Conservation (phyloP, 2,797 vertebrate species). For the Neosilurus mollespiculum region DNA sequence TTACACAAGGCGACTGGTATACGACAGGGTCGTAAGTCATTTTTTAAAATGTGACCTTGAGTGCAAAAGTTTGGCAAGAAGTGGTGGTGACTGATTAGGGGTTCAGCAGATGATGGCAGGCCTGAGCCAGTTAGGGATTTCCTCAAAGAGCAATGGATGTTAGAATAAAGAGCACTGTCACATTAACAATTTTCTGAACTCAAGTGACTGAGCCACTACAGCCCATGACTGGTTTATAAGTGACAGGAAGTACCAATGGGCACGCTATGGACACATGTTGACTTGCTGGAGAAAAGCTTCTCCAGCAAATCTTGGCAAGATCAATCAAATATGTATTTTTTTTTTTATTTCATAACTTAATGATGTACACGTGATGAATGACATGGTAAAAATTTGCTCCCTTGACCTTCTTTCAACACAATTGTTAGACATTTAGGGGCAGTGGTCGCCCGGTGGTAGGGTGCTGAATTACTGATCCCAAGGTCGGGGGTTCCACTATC, state of each 20-base stretch:
- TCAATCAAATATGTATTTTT: neutral
- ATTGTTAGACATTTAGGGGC: neutral
- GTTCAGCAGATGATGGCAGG: neutral
- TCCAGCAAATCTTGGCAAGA: neutral
- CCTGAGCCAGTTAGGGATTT: neutral
- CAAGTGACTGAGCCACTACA: neutral
- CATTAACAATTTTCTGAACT: neutral
- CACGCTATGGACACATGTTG: neutral
- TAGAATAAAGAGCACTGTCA: neutral
- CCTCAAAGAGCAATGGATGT: neutral
- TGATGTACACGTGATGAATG: neutral
- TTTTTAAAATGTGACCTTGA: neutral
- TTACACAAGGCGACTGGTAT: neutral
- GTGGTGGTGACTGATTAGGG: neutral
- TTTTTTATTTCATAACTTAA: neutral
- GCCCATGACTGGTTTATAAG: neutral
- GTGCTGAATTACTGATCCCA: too few species aligned
- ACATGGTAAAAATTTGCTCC: neutral
- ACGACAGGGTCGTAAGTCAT: neutral
- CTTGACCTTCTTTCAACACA: neutral
- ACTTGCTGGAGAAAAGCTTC: neutral
- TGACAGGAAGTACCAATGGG: neutral
- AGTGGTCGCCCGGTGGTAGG: too few species aligned
- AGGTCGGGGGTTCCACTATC: too few species aligned
- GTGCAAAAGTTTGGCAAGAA: conserved; percentile 9